Percentiles rank a stretch among this genome's conserved stretches.
Evolutionary conservation across 2,113 vertebrate species (phyloP).

Genomic region (Maccullochella peelii): DNA sequence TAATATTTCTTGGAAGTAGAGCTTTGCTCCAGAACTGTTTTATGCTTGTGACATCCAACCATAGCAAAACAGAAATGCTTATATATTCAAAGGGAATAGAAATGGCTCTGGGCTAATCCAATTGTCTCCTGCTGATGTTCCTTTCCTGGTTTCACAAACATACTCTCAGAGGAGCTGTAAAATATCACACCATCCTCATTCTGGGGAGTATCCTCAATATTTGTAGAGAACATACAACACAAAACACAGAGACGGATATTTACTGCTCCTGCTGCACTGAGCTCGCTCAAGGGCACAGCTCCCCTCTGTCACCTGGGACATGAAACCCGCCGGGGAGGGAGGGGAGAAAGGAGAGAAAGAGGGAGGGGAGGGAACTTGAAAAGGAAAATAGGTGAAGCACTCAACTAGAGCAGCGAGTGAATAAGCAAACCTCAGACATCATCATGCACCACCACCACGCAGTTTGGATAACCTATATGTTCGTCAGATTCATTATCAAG

Average conservation of each 20-base stretch:
- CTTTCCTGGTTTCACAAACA: slow-evolving; percentile 32
- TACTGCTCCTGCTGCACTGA: slow-evolving; percentile 58
- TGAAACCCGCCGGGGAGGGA: slow-evolving; percentile 35
- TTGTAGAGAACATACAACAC: slow-evolving; percentile 31
- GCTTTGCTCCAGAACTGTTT: slow-evolving; percentile 5
- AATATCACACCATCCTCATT: slow-evolving; percentile 43
- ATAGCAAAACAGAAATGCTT: slow-evolving; percentile 26
- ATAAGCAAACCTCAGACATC: background rate
- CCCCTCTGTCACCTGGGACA: slow-evolving; percentile 66
- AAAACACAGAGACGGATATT: slow-evolving; percentile 48
- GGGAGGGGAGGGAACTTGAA: slow-evolving; percentile 5
- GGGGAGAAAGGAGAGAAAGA: slow-evolving; percentile 18
- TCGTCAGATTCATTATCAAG: slow-evolving; percentile 3
- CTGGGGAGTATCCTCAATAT: slow-evolving; percentile 23
- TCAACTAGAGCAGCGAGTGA: slow-evolving; percentile 12
- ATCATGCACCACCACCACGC: background rate
- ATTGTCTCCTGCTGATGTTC: slow-evolving; percentile 18
- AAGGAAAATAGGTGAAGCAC: slow-evolving; percentile 30
- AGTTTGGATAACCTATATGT: background rate
- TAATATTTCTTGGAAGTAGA: slow-evolving; percentile 29
- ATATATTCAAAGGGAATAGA: slow-evolving; percentile 33
- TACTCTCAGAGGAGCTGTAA: slow-evolving; percentile 44
- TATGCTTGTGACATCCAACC: slow-evolving; percentile 9
- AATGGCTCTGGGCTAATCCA: slow-evolving; percentile 35
- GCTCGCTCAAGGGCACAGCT: slow-evolving; percentile 74